Percentiles rank a stretch among this genome's conserved stretches.
Conservation (phyloP, 1,140 invertebrate genomes). For the Lordiphosa mommai region DNA sequence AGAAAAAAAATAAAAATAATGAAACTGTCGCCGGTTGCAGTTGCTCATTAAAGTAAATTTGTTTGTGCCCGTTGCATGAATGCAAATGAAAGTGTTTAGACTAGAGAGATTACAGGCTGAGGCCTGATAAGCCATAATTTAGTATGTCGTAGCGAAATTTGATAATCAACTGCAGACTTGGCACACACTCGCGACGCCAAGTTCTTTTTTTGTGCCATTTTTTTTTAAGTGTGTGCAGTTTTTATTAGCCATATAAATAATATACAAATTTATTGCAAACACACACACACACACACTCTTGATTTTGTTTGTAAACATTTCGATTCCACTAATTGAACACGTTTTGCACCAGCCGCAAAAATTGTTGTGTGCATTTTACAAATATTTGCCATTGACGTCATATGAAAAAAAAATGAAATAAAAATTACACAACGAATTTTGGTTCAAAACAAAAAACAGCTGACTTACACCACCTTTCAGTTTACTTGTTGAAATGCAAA, state of each 20-base stretch:
- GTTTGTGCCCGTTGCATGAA: no score
- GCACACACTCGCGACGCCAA: constrained; percentile 53
- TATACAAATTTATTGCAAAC: constrained; percentile 39
- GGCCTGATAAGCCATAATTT: not conserved
- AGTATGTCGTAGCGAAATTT: not conserved
- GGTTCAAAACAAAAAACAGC: constrained; percentile 70
- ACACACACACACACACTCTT: constrained; percentile 16
- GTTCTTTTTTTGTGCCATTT: constrained; percentile 13
- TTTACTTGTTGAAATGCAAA: constrained; percentile 33
- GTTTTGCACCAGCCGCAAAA: constrained; percentile 15
- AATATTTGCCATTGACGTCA: constrained; percentile 7
- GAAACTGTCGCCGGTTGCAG: no score
- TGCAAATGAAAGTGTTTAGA: no score
- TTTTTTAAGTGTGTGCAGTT: constrained; percentile 7
- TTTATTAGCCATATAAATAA: constrained; percentile 13
- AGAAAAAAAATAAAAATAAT: no score
- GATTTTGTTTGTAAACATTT: constrained; percentile 60
- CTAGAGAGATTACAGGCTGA: not conserved
- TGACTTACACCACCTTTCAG: constrained; percentile 26
- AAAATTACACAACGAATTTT: constrained; percentile 46
- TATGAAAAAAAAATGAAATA: constrained; percentile 4
- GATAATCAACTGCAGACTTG: constrained; percentile 34
- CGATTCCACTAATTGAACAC: constrained; percentile 46
- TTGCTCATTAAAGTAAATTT: no score
- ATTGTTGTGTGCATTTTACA: constrained; percentile 1